These are phyloP conservation scores for Nematolebias whitei DNA, from an alignment of 2,113 vertebrate species.

Conservation along the genomic window DNA sequence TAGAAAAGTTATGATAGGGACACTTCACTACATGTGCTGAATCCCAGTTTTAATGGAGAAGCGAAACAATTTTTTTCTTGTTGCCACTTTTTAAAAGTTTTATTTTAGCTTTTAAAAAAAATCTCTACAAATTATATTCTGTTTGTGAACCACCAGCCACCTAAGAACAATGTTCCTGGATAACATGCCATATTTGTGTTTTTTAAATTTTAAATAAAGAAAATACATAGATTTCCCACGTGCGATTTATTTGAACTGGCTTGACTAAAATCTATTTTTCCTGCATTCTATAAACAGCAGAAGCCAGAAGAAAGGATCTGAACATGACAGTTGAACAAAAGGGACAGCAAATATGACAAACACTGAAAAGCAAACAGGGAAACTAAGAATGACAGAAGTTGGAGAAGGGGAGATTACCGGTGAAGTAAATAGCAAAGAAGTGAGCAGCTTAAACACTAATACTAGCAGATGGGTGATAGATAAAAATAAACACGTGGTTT, in stretches of 20 bases:
- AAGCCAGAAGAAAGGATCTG: neutral
- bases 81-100: too few relatives aligned
- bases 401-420: slow-evolving; percentile 33
- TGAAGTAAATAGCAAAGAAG: slow-evolving; percentile 48
- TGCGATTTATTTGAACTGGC: slow-evolving; percentile 13
- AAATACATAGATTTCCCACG: too few relatives aligned
- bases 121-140: too few relatives aligned
- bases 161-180: too few relatives aligned
- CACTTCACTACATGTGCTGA: too few relatives aligned
- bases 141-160: too few relatives aligned
- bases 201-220: too few relatives aligned
- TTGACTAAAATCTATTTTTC: neutral
- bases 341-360: neutral
- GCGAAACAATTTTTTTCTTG: too few relatives aligned
- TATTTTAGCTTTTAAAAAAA: too few relatives aligned
- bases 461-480: slow-evolving; percentile 61
- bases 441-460: slow-evolving; percentile 50
- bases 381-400: slow-evolving; percentile 17
- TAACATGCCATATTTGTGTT: too few relatives aligned
- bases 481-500: slow-evolving; percentile 65
- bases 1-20: too few relatives aligned
- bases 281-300: slow-evolving; percentile 6
- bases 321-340: neutral
- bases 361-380: neutral
- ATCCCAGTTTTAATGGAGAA: too few relatives aligned